Evolutionary conservation across 1,140 invertebrate genomes (phyloP).

Genomic region (Plodia interpunctella): DNA sequence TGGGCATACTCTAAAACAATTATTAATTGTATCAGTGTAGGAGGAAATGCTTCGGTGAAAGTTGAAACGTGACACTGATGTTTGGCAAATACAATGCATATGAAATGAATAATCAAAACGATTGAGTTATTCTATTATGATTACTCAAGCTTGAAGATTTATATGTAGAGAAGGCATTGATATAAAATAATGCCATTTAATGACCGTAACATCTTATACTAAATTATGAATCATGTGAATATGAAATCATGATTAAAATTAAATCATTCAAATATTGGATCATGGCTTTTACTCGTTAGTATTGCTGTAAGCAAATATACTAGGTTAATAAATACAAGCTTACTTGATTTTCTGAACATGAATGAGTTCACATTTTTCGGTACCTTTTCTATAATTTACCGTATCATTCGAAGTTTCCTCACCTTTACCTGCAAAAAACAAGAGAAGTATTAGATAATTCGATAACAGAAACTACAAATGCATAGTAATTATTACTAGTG

Average conservation of each 20-base stretch:
- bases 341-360: too few species aligned
- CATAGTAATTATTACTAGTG: constrained; percentile 10
- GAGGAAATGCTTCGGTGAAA: not conserved
- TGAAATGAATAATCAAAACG: not conserved
- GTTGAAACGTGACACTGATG: not conserved
- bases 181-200: too few species aligned
- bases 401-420: constrained; percentile 21
- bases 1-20: constrained; percentile 9
- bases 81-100: not conserved
- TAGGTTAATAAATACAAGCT: too few species aligned
- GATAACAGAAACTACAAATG: constrained; percentile 12
- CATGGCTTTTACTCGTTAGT: too few species aligned
- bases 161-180: not conserved
- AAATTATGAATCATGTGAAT: too few species aligned
- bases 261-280: too few species aligned
- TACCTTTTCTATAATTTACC: not conserved
- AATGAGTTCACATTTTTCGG: too few species aligned
- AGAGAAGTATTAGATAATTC: constrained; percentile 22
- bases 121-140: not conserved
- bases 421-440: constrained; percentile 63
- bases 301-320: too few species aligned
- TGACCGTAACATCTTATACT: too few species aligned
- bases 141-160: not conserved
- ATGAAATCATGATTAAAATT: too few species aligned
- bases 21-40: constrained; percentile 8